Evolutionary conservation across 2,888 invertebrate genomes (phyloP), one percentile per base, ranked within the genome.

Genomic region (Drosophila lutescens): DNA sequence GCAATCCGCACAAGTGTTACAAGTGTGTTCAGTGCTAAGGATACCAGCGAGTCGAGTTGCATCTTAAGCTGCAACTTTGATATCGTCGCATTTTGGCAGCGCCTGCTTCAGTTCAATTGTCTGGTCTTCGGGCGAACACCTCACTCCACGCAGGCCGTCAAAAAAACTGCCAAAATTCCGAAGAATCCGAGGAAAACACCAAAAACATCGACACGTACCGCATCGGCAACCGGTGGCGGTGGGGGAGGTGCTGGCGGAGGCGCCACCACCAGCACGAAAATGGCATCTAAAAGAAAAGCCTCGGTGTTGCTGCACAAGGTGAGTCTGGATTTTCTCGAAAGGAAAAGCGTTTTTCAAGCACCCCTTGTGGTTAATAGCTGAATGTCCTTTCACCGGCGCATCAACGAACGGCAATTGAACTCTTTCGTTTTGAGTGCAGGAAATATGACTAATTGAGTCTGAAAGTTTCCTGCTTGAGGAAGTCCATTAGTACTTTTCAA

Each of bases 251-350:
- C 88, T 82, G 90, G 90, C 78, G 90, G 90, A 77, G 90, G 90
- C 83, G 90, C 90, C 86, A 89, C 86, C 86, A 89, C 86, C 86
- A 89, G 86, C 81, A 90, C 89, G 67, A 91, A 90, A 85, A 92
- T 92, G 92, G 92, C 92, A 82, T 92, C 92, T 76, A 92, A 92
- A 89, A 89, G 92, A 81, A 92, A 92, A 89, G 92, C 92, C 66
- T 92, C 92, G 63, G 92, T 92, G 80, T 90, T 92, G 79, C 88
- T 92, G 79, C 92, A 92, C 84, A 92, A 92, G 92, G 92, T 92
- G 91, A 83, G 90, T 78, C 38, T 17, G 20, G 10, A 5, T 12
- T 12, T 13, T 9, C 12, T 30, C 30, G 30, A 30, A 30, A 4
- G 26, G 26, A 2, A 26, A 26, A 4, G 26, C 26, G 26, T 26